Base-by-base conservation (phyloP, 2,888 invertebrate genomes). In the Chloroclysta siterata region DNA sequence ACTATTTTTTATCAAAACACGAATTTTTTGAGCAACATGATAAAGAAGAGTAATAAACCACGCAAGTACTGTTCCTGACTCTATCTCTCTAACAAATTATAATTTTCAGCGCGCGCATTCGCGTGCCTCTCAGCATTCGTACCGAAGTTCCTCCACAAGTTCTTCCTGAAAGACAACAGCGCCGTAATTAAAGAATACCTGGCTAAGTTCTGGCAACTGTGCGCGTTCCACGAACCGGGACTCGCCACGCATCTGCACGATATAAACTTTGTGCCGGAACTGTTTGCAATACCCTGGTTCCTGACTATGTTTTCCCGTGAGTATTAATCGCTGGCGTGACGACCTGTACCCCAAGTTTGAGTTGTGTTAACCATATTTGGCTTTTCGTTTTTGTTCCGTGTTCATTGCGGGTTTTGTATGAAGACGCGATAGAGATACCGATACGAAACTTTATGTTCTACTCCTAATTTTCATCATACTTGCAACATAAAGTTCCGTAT, bases 231-330 rank as follows among this genome's bases (percentile, higher is more conserved):
- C 82, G 99, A 99, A 85, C 98, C 99, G 0, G 94, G 95, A 63
- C 88, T 99, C 63, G 97, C 98, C 1, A 97, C 97, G 81, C 99
- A 99, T 88, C 93, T 99, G 53, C 95, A 96, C 77, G 96, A 96
- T 14, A 99, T 99, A 73, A 97, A 96, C 80, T 99, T 99, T 84
- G 98, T 97, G 73, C 99, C 99, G 0, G 99, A 99, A 88, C 93
- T 99, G 14, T 99, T 99, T 89, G 98, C 99, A 17, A 99, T 99
- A 85, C 99, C 99, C 0, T 99, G 99, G 99, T 99, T 99, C 85
- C 94, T 99, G 41, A 99, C 99, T 6, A 98, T 99, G 97, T 99
- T 98, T 92, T 98, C 99, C 63, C 99, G 98, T 99, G 91, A 96
- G 97, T 95, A 33, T 46, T 46, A 96, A 97, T 95, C 28, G 15